A percentile compares a stretch with the other conserved stretches of the same genome.
Evolutionary conservation across 2,797 vertebrate species (phyloP).

Genomic region (Coendou prehensilis): DNA sequence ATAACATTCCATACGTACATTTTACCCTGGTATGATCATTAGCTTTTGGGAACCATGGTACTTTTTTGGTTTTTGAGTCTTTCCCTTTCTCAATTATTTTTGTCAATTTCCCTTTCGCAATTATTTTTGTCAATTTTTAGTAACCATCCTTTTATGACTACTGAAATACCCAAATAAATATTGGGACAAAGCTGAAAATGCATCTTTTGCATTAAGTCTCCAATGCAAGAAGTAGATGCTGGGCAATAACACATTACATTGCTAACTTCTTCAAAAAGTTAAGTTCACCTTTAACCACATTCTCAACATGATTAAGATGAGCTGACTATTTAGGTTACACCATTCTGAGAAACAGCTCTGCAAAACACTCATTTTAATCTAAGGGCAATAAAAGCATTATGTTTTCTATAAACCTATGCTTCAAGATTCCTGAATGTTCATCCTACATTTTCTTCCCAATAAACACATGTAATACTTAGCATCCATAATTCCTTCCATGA

Average conservation of each 20-base stretch:
- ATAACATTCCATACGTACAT: not conserved
- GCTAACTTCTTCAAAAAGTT: not conserved
- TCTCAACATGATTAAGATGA: not conserved
- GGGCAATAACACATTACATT: not conserved
- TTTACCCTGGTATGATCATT: not conserved
- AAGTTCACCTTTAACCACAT: slow-evolving; percentile 5
- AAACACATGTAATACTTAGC: not conserved
- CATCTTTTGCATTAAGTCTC: not conserved
- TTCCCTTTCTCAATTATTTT: slow-evolving; percentile 5
- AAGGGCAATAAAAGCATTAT: not conserved
- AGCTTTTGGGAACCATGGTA: not conserved
- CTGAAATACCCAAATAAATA: not conserved
- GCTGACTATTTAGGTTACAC: not conserved
- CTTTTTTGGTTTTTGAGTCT: not conserved
- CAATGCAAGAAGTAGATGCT: not conserved
- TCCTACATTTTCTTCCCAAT: not conserved
- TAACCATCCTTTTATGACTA: not conserved
- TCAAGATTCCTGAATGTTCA: not conserved
- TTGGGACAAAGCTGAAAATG: not conserved
- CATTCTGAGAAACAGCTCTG: not conserved
- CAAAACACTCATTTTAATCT: slow-evolving; percentile 2
- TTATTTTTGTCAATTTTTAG: not conserved
- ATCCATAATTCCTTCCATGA: not conserved
- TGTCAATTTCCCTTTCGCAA: not conserved
- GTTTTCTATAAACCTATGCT: not conserved